Evolutionary conservation across 2,113 vertebrate genomes (phyloP), one percentile per base, ranked within the genome.

Genomic region (Poecile atricapillus): DNA sequence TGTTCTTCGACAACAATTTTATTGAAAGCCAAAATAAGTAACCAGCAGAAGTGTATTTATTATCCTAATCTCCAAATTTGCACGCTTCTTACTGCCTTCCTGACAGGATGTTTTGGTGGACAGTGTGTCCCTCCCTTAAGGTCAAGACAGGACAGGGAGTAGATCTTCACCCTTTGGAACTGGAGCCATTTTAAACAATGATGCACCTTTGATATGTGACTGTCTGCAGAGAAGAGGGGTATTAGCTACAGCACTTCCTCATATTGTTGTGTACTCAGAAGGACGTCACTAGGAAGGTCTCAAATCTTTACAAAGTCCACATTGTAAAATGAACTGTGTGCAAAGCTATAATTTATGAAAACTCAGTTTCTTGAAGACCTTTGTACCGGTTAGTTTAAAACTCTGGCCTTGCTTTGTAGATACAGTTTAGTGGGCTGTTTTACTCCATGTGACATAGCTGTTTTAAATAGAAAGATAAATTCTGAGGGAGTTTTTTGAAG

Each of bases 101-200:
- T 97, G 91, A 85, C 94, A 96, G 94, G 87, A 93, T 96, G 94
- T 96, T 96, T 96, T 94, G 93, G 73, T 96, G 87, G 94, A 95
- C 94, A 93, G 83, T 31, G 71, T 95, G 96, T 95, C 86, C 76
- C 89, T 96, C 56, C 86, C 90, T 79, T 83, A 69, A 83, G 92
- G 87, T 95, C 87, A 85, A 81, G 68, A 71, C 87, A 71, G 96
- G 94, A 89, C 77, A 80, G 35, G 83, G 83, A 95, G 39, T 41
- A 92, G 79, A 89, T 97, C 94, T 93, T 94, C 94, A 83, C 71
- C 77, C 86, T 83, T 81, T 91, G 87, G 89, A 91, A 63, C 87
- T 80, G 79, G 63, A 93, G 94, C 87, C 64, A 70, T 94, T 95
- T 96, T 92, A 94, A 95, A 96, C 90, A 96, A 83, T 83, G 93